Percentiles rank a stretch among this genome's conserved stretches.
These are phyloP conservation scores for Pelusios castaneus DNA, from an alignment of 2,113 vertebrate species.

Conservation along the genomic window DNA sequence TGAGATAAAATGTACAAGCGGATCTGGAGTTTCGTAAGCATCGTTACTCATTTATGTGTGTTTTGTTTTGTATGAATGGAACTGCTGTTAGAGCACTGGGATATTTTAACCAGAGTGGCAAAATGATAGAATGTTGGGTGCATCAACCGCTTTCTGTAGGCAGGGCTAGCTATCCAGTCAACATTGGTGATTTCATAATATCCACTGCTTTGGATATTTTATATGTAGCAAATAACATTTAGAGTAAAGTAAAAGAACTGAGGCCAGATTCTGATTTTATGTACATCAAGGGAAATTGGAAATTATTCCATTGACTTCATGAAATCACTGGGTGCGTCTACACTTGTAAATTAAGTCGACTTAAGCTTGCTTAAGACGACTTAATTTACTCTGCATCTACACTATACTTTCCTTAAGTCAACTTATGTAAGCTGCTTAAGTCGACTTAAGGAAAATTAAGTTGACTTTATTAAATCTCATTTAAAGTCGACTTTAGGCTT, in stretches of 20 bases:
- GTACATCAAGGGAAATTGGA: background rate
- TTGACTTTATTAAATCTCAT: no score
- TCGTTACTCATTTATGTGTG: constrained; percentile 17
- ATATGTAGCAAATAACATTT: background rate
- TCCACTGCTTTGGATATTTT: fast-evolving
- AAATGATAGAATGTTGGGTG: background rate
- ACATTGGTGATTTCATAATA: background rate
- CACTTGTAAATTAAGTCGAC: no score
- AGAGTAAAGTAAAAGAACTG: background rate
- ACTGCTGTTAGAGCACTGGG: background rate
- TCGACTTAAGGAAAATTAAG: no score
- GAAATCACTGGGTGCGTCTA: no score
- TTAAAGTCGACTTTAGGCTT: no score
- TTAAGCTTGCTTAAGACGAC: no score
- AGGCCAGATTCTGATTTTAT: background rate
- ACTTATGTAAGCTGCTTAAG: no score
- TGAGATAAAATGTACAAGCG: constrained; percentile 42
- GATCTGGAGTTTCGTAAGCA: constrained; percentile 4
- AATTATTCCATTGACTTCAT: background rate
- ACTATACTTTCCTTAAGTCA: no score
- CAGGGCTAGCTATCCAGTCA: background rate
- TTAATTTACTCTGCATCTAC: no score
- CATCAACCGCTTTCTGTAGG: background rate
- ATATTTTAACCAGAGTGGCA: background rate
- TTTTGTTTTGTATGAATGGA: constrained; percentile 21